Conservation (phyloP, 2,797 vertebrate genomes). For the Hypotaenidia philippensis region DNA sequence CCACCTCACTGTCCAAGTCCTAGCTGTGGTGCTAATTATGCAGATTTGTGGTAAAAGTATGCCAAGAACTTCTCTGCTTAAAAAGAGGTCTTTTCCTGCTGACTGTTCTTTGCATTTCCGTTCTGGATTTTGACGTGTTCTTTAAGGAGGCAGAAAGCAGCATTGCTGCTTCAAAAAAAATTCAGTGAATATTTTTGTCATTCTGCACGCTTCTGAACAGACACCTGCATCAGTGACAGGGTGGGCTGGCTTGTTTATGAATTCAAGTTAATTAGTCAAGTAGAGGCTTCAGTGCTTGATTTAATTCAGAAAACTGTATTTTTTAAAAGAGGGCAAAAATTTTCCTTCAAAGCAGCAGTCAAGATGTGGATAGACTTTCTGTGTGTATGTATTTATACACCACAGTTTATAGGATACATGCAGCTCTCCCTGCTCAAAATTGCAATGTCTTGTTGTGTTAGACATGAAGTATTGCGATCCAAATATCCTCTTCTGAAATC, state of each 20-base stretch:
- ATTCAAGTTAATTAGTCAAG: constrained; percentile 42
- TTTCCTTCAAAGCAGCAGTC: not conserved
- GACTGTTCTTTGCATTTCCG: constrained; percentile 22
- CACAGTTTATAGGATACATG: not conserved
- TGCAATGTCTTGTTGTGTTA: constrained; percentile 4
- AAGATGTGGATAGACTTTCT: not conserved
- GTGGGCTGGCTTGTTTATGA: not conserved
- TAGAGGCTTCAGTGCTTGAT: not conserved
- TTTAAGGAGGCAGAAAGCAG: constrained; percentile 42
- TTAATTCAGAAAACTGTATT: not conserved
- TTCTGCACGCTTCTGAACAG: constrained; percentile 41
- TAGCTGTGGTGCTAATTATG: not conserved
- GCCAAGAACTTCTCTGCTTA: not conserved
- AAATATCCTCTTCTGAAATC: constrained; percentile 36
- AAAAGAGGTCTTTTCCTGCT: not conserved
- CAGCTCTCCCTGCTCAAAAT: not conserved
- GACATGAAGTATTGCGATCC: constrained; percentile 17
- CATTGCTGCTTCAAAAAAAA: constrained; percentile 38
- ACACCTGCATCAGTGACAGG: constrained; percentile 9
- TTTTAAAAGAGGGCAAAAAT: not conserved
- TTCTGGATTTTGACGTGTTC: not conserved
- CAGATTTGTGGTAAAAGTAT: not conserved
- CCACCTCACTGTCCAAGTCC: not conserved
- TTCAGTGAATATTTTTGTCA: constrained; percentile 16
- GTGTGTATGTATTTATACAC: not conserved